Base-by-base conservation (phyloP, 2,888 invertebrate genomes). In the Belgica antarctica region DNA sequence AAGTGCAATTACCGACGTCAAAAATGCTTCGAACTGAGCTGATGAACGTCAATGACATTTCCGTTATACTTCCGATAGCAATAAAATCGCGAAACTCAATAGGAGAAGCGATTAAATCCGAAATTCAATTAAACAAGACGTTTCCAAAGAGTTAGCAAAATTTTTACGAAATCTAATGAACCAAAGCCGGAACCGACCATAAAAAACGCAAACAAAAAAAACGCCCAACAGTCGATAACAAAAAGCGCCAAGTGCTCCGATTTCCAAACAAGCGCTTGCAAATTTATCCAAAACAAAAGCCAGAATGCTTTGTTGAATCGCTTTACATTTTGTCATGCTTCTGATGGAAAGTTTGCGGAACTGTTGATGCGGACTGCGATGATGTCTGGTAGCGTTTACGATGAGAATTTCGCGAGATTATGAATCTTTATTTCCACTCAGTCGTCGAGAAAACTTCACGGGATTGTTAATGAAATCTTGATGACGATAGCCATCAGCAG, bases 151-250 rank as follows among this genome's bases (percentile, higher is more conserved):
- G n/a, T n/a, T n/a, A n/a, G n/a, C n/a, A n/a, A n/a, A n/a, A n/a
- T n/a, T n/a, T 52, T 52, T 22, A n/a, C 52, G 52, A 52, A 52
- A 52, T 7, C 4, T 52, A 52, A 52, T 52, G 22, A 52, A 52
- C 19, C 52, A 22, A 52, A 17, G 12, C 52, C 52, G 52, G 52
- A 52, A 52, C 52, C 52, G 52, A 52, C 52, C 19, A 52, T 3
- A 52, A 12, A 52, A 17, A 52, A n/a, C 52, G 52, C 41, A 41
- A 41, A 41, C 19, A 41, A 41, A 8, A 52, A 19, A 19, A 52
- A 52, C 52, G 52, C 52, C 52, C 52, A 52, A 52, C 22, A 52
- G n/a, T 52, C 52, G 52, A 52, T 52, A 52, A 22, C 22, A 52
- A 52, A 52, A 52, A 52, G 22, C 15, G 52, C 52, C 17, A 52